phyloP scores from a whole-genome alignment of 1,140 invertebrate genomes.

The Papilio machaon region DNA sequence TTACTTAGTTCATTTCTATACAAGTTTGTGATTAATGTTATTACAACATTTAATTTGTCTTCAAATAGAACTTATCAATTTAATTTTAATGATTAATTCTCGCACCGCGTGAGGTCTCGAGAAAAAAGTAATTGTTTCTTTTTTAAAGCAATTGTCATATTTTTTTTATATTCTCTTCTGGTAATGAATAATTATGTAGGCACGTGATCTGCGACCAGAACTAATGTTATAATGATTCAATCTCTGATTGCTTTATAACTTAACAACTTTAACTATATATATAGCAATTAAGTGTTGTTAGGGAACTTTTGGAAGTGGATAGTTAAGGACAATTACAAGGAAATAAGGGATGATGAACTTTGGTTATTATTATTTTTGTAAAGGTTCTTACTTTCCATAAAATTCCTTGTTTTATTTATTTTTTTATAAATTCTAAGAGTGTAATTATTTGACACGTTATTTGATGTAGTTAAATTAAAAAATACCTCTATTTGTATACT shows the following conservation, averaged over 20 bases:
- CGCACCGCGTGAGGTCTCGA: not conserved
- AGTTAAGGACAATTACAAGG: not conserved
- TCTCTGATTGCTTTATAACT: slow-evolving; percentile 23
- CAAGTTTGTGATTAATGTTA: not conserved
- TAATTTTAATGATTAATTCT: not conserved
- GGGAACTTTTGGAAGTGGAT: slow-evolving; percentile 9
- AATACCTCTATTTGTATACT: too few species aligned
- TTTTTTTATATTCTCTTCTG: not conserved
- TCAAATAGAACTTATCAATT: not conserved
- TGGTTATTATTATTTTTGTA: not conserved
- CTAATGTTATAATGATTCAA: slow-evolving; percentile 19
- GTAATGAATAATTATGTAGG: slow-evolving; percentile 15
- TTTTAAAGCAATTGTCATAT: slow-evolving; percentile 11
- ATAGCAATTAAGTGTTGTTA: slow-evolving; percentile 23
- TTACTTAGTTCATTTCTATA: not conserved
- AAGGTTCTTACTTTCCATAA: not conserved
- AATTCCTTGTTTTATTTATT: not conserved
- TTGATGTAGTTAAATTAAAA: not conserved
- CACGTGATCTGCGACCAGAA: slow-evolving; percentile 16
- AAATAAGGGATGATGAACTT: not conserved
- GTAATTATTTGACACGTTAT: too few species aligned
- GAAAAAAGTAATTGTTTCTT: slow-evolving; percentile 17
- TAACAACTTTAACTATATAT: slow-evolving; percentile 14
- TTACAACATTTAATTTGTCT: slow-evolving; percentile 1
- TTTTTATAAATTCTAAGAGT: too few species aligned